Evolutionary conservation across 2,113 vertebrate species (phyloP).

Genomic region (Crotophaga sulcirostris): DNA sequence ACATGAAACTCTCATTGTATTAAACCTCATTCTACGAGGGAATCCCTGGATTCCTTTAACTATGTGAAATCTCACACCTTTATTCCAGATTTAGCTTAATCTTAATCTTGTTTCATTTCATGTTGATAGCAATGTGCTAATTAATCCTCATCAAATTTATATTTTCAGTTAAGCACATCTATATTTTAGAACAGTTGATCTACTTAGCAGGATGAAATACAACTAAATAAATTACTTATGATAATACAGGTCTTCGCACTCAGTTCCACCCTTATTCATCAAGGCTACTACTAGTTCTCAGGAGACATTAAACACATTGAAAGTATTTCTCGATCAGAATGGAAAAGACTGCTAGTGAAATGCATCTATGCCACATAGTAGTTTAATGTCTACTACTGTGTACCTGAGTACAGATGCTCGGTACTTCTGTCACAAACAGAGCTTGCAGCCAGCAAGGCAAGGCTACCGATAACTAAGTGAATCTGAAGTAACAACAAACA

Average conservation of each 20-base stretch:
- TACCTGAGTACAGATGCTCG: not conserved
- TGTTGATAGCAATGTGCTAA: not conserved
- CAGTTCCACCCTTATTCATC: not conserved
- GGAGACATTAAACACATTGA: not conserved
- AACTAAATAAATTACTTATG: not conserved
- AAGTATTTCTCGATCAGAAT: not conserved
- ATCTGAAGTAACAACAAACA: not conserved
- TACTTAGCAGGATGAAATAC: not conserved
- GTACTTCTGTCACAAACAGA: not conserved
- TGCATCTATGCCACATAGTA: accelerated
- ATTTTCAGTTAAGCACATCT: not conserved
- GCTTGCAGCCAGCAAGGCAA: not conserved
- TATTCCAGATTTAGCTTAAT: not conserved
- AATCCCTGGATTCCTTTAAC: not conserved
- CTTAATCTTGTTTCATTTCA: not conserved
- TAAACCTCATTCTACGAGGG: not conserved
- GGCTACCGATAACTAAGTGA: accelerated
- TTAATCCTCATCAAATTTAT: not conserved
- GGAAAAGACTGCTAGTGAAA: not conserved
- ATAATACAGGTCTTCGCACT: not conserved
- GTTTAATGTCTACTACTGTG: not conserved
- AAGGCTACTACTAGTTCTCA: not conserved
- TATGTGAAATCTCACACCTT: not conserved
- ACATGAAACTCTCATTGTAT: not conserved
- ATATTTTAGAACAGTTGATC: not conserved